Evolutionary conservation across 2,797 vertebrate species (phyloP).

Genomic region (Cryptoprocta ferox): DNA sequence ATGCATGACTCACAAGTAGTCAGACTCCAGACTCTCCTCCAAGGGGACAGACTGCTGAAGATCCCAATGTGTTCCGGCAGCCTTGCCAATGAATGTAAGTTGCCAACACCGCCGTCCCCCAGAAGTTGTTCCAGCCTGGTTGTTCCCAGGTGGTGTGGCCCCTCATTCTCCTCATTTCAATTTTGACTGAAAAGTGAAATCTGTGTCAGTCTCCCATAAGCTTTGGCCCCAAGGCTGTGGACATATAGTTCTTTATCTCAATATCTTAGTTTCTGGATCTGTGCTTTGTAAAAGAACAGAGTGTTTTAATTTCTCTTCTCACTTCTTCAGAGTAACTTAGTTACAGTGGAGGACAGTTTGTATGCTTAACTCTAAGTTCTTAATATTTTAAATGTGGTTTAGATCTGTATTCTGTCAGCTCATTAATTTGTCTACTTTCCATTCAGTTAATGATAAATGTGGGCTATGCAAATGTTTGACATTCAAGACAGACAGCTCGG

Average conservation of each 20-base stretch:
- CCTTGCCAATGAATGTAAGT: background rate
- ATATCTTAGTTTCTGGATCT: background rate
- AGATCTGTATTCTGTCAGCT: slow-evolving; percentile 58
- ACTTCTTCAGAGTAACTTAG: slow-evolving; percentile 14
- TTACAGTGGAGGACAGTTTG: background rate
- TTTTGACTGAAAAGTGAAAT: background rate
- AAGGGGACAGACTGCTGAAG: background rate
- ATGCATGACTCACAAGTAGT: background rate
- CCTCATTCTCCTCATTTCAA: background rate
- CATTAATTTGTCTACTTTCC: slow-evolving; percentile 70
- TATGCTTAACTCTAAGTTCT: slow-evolving; percentile 1
- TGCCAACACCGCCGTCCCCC: no score
- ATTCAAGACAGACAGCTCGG: slow-evolving; percentile 58
- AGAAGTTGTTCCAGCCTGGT: background rate
- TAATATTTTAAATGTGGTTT: slow-evolving; percentile 43
- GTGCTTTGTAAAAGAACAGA: background rate
- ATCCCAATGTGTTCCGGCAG: background rate
- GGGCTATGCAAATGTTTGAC: slow-evolving; percentile 59
- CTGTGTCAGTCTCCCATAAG: background rate
- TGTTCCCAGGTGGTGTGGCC: background rate
- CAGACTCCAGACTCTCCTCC: background rate
- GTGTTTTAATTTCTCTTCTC: background rate
- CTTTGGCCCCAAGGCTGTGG: background rate
- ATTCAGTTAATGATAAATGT: slow-evolving; percentile 70
- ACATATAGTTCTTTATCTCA: background rate